Base-by-base conservation (phyloP, 2,113 vertebrate genomes). In the Hippocampus zosterae region DNA sequence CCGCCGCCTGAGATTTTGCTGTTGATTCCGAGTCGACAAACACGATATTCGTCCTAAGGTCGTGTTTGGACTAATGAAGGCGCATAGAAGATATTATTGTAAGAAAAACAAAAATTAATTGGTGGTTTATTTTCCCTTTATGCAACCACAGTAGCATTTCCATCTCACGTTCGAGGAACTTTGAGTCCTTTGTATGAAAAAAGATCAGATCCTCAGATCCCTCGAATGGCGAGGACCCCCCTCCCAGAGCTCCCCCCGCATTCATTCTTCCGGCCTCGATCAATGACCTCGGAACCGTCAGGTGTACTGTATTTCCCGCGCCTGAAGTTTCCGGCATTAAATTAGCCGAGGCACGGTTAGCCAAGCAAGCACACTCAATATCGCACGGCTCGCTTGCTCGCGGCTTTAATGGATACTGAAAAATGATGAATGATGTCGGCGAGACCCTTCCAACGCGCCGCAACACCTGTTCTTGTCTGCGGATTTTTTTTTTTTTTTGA, bases 311-410 rank as follows among this genome's bases (percentile, higher is more conserved):
- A 75, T 83, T 86, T 90, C 85, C 87, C 66, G 72, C 25, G 70
- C 81, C 80, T 85, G 82, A 90, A 83, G 83, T 78, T n/a, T 67
- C 85, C 90, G 84, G 72, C 83, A 85, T 84, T 82, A 86, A 87
- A 92, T 91, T 81, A 77, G 87, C 85, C 86, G 81, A 82, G 88
- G 84, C 81, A 66, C 69, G 69, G 61, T 71, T 85, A 65, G 65
- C 69, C 79, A 74, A 89, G 85, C 87, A 80, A 80, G 71, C 76
- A 78, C 83, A 82, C 84, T 88, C 85, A 68, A 90, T 90, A 90
- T 76, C 81, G 5, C 57, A 71, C 79, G 71, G 81, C 81, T 82
- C 77, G 74, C 69, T 48, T 48, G 77, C 79, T 81, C 3, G 27
- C 65, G 78, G 82, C 84, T 79, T 85, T 82, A 90, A 78, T 74